A percentile compares a stretch with the other conserved stretches of the same genome.
Evolutionary conservation across 2,797 vertebrate species (phyloP).

Genomic region (Microhierax caerulescens): DNA sequence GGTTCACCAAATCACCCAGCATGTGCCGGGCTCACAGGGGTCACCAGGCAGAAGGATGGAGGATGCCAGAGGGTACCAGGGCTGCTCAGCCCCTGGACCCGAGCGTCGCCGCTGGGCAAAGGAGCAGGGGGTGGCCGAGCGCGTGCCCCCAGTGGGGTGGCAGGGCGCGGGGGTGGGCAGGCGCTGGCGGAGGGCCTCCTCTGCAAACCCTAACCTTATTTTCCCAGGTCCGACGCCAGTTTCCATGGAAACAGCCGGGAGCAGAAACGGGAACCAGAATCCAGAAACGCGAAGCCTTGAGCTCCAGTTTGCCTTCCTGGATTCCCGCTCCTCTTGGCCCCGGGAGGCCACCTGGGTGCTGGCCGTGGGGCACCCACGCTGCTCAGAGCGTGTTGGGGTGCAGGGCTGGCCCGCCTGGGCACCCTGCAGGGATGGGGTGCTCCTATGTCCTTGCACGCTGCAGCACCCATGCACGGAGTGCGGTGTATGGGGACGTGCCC

Average conservation of each 20-base stretch:
- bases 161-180: not conserved
- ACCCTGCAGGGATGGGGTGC: not conserved
- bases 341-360: not conserved
- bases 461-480: not conserved
- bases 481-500: rapidly evolving
- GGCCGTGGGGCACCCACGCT: not conserved
- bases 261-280: conserved; percentile 73
- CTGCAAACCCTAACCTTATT: conserved; percentile 74
- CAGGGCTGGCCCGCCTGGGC: not conserved
- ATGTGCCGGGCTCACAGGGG: rapidly evolving
- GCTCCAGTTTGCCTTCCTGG: conserved; percentile 62
- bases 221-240: conserved; percentile 75
- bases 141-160: not conserved
- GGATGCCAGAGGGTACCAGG: not conserved
- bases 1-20: not conserved
- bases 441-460: rapidly evolving
- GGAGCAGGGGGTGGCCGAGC: not conserved
- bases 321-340: conserved; percentile 13
- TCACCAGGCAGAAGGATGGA: not conserved
- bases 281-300: conserved; percentile 65
- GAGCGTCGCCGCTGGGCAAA: not conserved
- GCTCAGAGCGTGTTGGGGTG: not conserved
- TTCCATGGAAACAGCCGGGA: conserved; percentile 75
- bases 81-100: not conserved
- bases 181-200: conserved; percentile 47